phyloP scores from a whole-genome alignment of 2,797 vertebrate species.

The Urosaurus nigricauda region DNA sequence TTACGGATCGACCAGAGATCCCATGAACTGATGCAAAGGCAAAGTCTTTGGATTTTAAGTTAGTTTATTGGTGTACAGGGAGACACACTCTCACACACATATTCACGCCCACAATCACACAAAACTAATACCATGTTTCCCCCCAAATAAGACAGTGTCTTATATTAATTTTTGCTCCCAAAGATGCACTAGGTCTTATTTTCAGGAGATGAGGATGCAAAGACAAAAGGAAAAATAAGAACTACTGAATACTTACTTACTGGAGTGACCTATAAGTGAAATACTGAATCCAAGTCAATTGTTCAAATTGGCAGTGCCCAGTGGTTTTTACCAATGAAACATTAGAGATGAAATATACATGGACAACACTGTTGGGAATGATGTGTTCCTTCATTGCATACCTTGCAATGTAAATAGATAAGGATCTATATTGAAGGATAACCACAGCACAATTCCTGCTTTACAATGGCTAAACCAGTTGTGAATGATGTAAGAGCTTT shows the following conservation, averaged over 20 bases:
- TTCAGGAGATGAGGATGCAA: not conserved
- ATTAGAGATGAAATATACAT: not conserved
- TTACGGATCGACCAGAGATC: too few species aligned
- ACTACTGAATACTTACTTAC: not conserved
- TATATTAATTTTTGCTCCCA: too few species aligned
- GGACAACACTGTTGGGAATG: not conserved
- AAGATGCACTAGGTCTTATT: too few species aligned
- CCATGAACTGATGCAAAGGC: too few species aligned
- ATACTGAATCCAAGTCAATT: not conserved
- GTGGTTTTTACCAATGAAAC: not conserved
- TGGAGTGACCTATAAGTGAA: fast-evolving
- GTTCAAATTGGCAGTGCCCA: not conserved
- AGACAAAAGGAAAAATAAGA: not conserved
- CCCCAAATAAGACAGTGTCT: too few species aligned
- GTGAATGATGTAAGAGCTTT: not conserved
- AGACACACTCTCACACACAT: too few species aligned
- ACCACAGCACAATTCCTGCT: conserved; percentile 5
- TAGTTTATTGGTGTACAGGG: too few species aligned
- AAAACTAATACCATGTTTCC: too few species aligned
- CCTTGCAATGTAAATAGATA: not conserved
- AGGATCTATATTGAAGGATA: conserved; percentile 37
- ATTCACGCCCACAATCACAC: too few species aligned
- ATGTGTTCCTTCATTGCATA: not conserved
- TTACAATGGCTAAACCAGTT: not conserved
- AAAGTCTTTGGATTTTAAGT: too few species aligned